Percentiles rank a stretch among this genome's conserved stretches.
Conservation (phyloP, 2,888 invertebrate genomes). For the Hofmannophila pseudospretella region DNA sequence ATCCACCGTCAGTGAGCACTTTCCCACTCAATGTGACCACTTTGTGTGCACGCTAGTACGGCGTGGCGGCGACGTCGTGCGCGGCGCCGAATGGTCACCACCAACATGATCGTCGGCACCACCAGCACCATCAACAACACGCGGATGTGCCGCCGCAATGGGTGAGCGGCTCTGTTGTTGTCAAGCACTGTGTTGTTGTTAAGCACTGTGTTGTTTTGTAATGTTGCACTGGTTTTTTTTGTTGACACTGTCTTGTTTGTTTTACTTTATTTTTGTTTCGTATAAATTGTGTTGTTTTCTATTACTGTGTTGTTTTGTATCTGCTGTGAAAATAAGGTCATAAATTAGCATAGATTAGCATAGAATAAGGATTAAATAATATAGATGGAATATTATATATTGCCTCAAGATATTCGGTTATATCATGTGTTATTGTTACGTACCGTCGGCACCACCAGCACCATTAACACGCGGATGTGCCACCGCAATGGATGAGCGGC, state of each 20-base stretch:
- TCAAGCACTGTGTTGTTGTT: not conserved
- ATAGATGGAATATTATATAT: too few species aligned
- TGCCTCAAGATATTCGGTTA: too few species aligned
- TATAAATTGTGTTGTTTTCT: too few species aligned
- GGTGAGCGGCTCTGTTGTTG: slow-evolving; percentile 9
- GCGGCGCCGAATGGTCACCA: slow-evolving; percentile 70
- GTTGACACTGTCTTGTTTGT: too few species aligned
- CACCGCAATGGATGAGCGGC: slow-evolving; percentile 22
- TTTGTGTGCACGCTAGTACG: slow-evolving; percentile 45
- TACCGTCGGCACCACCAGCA: slow-evolving; percentile 55
- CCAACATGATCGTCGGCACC: slow-evolving; percentile 59
- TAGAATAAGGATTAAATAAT: too few species aligned
- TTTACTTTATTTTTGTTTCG: too few species aligned
- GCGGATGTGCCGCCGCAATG: slow-evolving; percentile 55
- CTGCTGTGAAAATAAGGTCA: too few species aligned
- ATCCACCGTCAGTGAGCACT: not conserved
- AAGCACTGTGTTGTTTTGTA: slow-evolving; percentile 5
- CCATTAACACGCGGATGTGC: slow-evolving; percentile 69
- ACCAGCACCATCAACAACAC: slow-evolving; percentile 63
- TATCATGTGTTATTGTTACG: too few species aligned
- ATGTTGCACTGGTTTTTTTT: too few species aligned
- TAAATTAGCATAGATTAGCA: too few species aligned
- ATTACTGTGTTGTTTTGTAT: too few species aligned
- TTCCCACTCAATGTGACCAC: not conserved
- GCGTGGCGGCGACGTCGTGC: slow-evolving; percentile 74